A percentile compares a stretch with the other conserved stretches of the same genome.
Evolutionary conservation across 2,113 vertebrate species (phyloP).

Genomic region (Geothlypis trichas): DNA sequence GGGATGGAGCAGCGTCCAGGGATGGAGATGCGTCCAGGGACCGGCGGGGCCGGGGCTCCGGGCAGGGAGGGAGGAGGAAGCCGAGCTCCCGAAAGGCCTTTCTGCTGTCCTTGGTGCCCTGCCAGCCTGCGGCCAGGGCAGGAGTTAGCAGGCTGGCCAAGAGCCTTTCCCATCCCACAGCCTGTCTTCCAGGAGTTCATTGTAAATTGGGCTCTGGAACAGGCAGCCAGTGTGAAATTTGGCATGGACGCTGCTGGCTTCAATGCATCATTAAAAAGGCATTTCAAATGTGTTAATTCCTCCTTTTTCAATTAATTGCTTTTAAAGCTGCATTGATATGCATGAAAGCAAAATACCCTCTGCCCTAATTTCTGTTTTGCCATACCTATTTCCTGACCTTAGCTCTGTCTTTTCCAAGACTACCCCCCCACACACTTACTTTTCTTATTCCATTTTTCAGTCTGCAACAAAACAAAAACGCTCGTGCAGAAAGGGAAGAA

Average conservation of each 20-base stretch:
- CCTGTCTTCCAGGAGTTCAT: slow-evolving; percentile 24
- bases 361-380: slow-evolving; percentile 32
- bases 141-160: not conserved
- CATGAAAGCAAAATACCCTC: slow-evolving; percentile 4
- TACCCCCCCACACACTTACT: not conserved
- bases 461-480: not conserved
- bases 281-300: slow-evolving; percentile 60
- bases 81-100: not conserved
- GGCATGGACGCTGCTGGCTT: not conserved
- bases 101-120: not conserved
- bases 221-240: slow-evolving; percentile 31
- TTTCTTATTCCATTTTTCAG: not conserved
- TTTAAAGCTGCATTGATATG: slow-evolving; percentile 28
- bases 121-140: not conserved
- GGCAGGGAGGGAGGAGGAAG: not conserved
- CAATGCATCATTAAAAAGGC: slow-evolving; percentile 56
- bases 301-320: slow-evolving; percentile 52
- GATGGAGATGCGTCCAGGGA: not conserved
- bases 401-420: not conserved
- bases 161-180: not conserved
- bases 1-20: not conserved
- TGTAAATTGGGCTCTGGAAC: not conserved
- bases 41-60: not conserved
- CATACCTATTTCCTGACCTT: not conserved
- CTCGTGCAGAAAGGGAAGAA: not conserved